phyloP scores from a whole-genome alignment of 2,888 invertebrate genomes.

The Aplocera efformata region DNA sequence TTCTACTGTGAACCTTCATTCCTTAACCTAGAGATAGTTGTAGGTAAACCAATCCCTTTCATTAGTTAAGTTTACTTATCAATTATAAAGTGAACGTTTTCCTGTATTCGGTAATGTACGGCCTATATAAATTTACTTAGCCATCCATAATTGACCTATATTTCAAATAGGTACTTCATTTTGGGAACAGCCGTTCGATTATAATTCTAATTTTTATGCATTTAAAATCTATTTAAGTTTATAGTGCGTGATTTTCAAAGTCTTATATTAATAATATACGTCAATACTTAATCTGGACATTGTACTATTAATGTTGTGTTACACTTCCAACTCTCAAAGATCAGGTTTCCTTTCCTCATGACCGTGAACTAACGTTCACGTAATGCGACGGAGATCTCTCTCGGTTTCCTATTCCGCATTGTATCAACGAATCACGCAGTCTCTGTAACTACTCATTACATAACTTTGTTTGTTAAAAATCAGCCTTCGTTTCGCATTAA shows the following conservation, averaged over 20 bases:
- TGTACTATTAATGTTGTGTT: too few species aligned
- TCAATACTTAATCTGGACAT: too few species aligned
- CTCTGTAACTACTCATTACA: background rate
- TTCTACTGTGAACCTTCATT: constrained; percentile 23
- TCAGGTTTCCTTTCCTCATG: background rate
- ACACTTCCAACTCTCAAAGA: too few species aligned
- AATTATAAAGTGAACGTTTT: background rate
- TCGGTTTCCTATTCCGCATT: constrained; percentile 11
- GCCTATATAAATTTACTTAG: too few species aligned
- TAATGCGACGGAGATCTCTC: constrained; percentile 3
- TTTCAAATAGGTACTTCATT: too few species aligned
- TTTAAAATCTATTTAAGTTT: too few species aligned
- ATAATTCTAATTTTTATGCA: too few species aligned
- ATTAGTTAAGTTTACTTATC: background rate
- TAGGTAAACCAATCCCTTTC: constrained; percentile 13
- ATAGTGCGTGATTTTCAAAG: too few species aligned
- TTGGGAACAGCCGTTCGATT: too few species aligned
- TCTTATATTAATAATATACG: too few species aligned
- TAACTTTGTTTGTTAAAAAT: constrained; percentile 9
- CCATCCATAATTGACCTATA: too few species aligned
- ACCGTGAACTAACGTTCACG: background rate
- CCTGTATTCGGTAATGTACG: too few species aligned
- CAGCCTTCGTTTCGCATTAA: constrained; percentile 10
- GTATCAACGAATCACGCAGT: background rate
- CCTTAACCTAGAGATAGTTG: constrained; percentile 9